A percentile compares a stretch with the other conserved stretches of the same genome.
Evolutionary conservation across 2,888 invertebrate genomes (phyloP).

Genomic region (Itoplectis maculator): DNA sequence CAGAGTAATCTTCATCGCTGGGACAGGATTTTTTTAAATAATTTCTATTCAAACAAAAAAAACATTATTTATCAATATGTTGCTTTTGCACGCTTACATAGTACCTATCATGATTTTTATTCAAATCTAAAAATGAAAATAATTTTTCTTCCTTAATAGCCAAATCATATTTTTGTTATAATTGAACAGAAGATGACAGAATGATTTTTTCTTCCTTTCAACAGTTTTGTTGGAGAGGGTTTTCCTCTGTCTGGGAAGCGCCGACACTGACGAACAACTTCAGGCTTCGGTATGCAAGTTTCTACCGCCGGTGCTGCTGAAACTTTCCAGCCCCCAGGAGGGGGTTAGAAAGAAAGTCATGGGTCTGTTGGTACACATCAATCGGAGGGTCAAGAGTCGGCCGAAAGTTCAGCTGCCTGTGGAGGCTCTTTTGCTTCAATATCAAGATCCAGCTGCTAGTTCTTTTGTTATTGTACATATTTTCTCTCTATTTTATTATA

Average conservation of each 20-base stretch:
- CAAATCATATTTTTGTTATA: background rate
- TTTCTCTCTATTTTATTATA: slow-evolving; percentile 2
- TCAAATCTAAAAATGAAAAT: too few species aligned
- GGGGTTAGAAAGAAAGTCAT: slow-evolving; percentile 94
- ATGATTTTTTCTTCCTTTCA: slow-evolving; percentile 73
- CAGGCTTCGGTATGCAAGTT: slow-evolving; percentile 93
- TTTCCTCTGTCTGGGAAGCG: slow-evolving; percentile 94
- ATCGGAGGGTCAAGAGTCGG: slow-evolving; percentile 94
- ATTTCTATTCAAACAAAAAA: background rate
- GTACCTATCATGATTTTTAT: background rate
- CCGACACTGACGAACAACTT: slow-evolving; percentile 95
- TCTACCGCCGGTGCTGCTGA: slow-evolving; percentile 94
- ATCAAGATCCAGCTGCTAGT: slow-evolving; percentile 91
- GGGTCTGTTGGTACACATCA: slow-evolving; percentile 96
- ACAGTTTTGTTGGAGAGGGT: slow-evolving; percentile 95
- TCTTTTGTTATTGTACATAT: slow-evolving; percentile 91
- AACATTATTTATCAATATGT: background rate
- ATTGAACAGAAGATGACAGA: background rate
- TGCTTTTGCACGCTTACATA: background rate
- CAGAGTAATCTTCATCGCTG: background rate
- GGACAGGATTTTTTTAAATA: background rate
- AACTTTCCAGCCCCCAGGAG: slow-evolving; percentile 94
- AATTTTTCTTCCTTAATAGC: too few species aligned
- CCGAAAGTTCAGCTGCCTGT: slow-evolving; percentile 94
- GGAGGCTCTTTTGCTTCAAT: slow-evolving; percentile 92